phyloP scores from a whole-genome alignment of 2,888 invertebrate genomes.

The Drosophila picticornis region DNA sequence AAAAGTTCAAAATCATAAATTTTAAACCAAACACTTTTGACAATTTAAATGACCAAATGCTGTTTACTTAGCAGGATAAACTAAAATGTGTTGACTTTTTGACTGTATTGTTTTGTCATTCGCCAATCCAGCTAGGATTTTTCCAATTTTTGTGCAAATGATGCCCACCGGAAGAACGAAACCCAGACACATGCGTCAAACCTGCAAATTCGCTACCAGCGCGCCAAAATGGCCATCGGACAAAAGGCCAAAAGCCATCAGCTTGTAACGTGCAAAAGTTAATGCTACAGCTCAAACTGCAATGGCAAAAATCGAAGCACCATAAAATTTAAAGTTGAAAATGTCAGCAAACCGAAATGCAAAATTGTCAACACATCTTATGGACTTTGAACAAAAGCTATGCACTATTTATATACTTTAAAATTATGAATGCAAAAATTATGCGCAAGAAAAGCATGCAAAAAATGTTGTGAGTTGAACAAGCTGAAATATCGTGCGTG shows the following conservation, averaged over 20 bases:
- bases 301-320: slow-evolving; percentile 16
- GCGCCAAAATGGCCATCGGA: slow-evolving; percentile 17
- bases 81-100: slow-evolving; percentile 63
- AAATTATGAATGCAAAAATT: slow-evolving; percentile 56
- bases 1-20: slow-evolving; percentile 7
- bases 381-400: slow-evolving; percentile 11
- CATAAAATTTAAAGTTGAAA: slow-evolving; percentile 18
- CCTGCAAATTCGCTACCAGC: slow-evolving; percentile 29
- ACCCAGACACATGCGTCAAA: slow-evolving; percentile 68
- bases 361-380: slow-evolving; percentile 43
- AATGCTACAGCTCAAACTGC: slow-evolving; percentile 40
- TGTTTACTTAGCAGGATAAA: slow-evolving; percentile 20
- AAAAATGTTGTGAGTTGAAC: slow-evolving; percentile 22
- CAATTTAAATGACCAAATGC: slow-evolving; percentile 47
- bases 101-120: slow-evolving; percentile 40
- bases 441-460: slow-evolving; percentile 37
- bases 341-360: slow-evolving; percentile 26
- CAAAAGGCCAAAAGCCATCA: slow-evolving; percentile 3
- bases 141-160: slow-evolving; percentile 76
- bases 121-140: slow-evolving; percentile 49
- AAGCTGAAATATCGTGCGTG: neutral
- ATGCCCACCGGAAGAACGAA: slow-evolving; percentile 71
- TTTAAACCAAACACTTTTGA: slow-evolving; percentile 3
- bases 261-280: slow-evolving; percentile 67
- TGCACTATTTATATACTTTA: slow-evolving; percentile 10